Evolutionary conservation across 2,113 vertebrate species (phyloP).

Genomic region (Odontophorus gujanensis): DNA sequence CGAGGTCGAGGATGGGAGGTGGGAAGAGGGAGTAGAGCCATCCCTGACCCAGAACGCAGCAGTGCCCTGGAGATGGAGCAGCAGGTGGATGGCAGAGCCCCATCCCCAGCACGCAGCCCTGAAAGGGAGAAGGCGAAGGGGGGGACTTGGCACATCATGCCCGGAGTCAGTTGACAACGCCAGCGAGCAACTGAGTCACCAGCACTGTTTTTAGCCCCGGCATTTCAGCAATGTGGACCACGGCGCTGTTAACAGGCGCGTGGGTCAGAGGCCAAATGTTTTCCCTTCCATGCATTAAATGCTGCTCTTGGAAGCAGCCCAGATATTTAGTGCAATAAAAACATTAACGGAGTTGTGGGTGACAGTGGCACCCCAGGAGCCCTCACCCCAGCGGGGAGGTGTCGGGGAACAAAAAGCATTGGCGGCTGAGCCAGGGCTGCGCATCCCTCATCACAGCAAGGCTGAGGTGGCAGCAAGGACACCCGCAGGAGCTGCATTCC

Average conservation of each 20-base stretch:
- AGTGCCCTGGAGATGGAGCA: neutral
- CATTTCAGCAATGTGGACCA: slow-evolving; percentile 12
- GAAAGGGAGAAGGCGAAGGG: slow-evolving; percentile 35
- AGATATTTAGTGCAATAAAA: slow-evolving; percentile 26
- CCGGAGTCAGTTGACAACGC: slow-evolving; percentile 13
- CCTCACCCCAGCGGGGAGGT: neutral
- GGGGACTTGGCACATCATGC: slow-evolving; percentile 23
- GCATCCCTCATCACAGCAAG: neutral
- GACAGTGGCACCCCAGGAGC: neutral
- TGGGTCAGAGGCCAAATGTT: slow-evolving; percentile 63
- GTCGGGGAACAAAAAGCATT: neutral
- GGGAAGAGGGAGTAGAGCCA: rapidly evolving
- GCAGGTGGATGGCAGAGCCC: neutral
- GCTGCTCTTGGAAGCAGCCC: neutral
- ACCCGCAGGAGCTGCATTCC: neutral
- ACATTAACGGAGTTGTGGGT: neutral
- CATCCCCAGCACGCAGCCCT: neutral
- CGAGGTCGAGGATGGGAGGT: neutral
- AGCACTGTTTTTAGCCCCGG: slow-evolving; percentile 46
- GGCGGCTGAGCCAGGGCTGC: neutral
- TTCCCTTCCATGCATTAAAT: slow-evolving; percentile 34
- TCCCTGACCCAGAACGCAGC: neutral
- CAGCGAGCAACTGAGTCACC: slow-evolving; percentile 41
- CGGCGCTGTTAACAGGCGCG: slow-evolving; percentile 19
- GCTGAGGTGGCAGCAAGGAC: neutral